Conservation (phyloP, 2,113 vertebrate genomes). For the Struthio camelus region DNA sequence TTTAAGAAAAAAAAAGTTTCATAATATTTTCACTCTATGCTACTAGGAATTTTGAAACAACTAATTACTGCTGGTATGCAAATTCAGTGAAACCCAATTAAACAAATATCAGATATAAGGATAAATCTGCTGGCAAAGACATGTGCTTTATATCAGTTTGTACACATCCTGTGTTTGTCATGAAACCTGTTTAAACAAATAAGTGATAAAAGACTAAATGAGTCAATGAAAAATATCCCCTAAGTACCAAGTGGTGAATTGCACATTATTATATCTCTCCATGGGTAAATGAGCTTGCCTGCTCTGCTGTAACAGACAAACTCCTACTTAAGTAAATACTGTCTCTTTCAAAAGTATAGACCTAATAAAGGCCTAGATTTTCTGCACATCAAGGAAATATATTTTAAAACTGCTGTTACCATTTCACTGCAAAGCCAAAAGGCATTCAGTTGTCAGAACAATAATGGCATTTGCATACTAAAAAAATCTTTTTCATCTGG, state of each 20-base stretch:
- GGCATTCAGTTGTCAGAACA: conserved; percentile 18
- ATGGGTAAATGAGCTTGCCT: conserved; percentile 12
- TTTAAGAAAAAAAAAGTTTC: conserved; percentile 31
- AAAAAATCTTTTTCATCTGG: background rate
- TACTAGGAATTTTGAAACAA: conserved; percentile 61
- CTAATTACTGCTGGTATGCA: conserved; percentile 56
- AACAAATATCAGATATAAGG: conserved; percentile 56
- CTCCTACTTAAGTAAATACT: conserved; percentile 27
- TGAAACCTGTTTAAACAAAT: conserved; percentile 66
- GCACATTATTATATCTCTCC: conserved; percentile 16
- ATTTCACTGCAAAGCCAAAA: conserved; percentile 31
- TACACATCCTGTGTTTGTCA: conserved; percentile 42
- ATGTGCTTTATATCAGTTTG: conserved; percentile 21
- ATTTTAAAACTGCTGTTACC: conserved; percentile 10
- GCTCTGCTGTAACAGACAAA: background rate
- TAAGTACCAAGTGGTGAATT: conserved; percentile 26
- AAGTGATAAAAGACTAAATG: conserved; percentile 59
- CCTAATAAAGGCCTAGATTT: conserved; percentile 8
- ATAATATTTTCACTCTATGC: conserved; percentile 22
- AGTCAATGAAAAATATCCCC: conserved; percentile 37
- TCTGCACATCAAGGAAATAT: background rate
- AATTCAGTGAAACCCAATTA: conserved; percentile 58
- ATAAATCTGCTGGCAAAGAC: conserved; percentile 16
- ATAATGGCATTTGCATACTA: conserved; percentile 14
- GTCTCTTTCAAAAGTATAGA: conserved; percentile 6